Percentiles rank a stretch among this genome's conserved stretches.
Conservation (phyloP, 2,113 vertebrate genomes). For the Epinephelus fuscoguttatus region DNA sequence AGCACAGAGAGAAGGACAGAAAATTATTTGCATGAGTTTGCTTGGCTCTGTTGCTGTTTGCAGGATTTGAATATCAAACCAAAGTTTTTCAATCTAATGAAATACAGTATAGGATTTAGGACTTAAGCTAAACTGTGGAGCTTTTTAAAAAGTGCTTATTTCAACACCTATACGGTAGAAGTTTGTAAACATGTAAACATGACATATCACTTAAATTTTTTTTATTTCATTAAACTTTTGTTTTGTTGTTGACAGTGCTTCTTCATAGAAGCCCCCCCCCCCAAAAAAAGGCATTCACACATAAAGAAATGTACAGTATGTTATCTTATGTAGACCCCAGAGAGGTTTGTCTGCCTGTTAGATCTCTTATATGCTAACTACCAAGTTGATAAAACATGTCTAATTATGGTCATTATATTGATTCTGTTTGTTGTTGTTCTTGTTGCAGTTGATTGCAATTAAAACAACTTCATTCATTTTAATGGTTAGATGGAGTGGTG, state of each 20-base stretch:
- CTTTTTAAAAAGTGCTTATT: background rate
- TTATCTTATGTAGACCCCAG: background rate
- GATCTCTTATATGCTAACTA: background rate
- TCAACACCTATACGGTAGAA: background rate
- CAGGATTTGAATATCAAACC: background rate
- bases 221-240: too few relatives aligned
- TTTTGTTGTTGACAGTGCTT: too few relatives aligned
- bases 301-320: background rate
- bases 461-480: background rate
- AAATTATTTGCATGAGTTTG: background rate
- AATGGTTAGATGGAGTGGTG: background rate
- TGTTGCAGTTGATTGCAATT: background rate
- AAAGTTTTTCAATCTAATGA: background rate
- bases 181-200: too few relatives aligned
- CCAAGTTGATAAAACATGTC: background rate
- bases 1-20: background rate
- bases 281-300: background rate
- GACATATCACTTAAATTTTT: too few relatives aligned
- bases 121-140: background rate
- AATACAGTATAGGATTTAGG: background rate
- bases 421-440: background rate
- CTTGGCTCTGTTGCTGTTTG: background rate
- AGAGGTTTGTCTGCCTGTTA: background rate
- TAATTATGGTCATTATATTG: background rate
- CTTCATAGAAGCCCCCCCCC: too few relatives aligned